phyloP scores from a whole-genome alignment of 2,888 invertebrate species.

The Mesorhabditis spiculigera region DNA sequence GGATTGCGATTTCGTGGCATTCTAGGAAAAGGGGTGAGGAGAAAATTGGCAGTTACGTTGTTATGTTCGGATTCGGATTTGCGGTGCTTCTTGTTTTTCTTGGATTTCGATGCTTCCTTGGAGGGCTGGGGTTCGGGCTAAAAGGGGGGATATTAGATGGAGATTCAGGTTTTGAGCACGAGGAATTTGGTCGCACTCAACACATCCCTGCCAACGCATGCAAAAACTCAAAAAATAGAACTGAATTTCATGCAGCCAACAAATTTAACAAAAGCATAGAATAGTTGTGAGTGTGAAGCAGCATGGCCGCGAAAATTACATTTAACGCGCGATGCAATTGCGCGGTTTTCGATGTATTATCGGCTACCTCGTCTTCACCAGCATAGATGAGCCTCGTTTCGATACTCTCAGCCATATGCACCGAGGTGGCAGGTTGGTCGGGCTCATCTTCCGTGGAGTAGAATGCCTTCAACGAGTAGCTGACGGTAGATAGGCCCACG shows the following conservation, averaged over 20 bases:
- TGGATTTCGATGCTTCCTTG: neutral
- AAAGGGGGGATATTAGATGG: neutral
- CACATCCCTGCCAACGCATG: neutral
- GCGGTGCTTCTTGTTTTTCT: neutral
- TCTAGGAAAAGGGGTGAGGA: too few relatives aligned
- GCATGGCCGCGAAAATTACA: too few relatives aligned
- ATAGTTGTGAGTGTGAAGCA: too few relatives aligned
- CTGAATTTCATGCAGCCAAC: neutral
- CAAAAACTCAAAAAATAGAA: neutral
- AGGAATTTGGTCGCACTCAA: neutral
- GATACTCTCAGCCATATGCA: conserved; percentile 2
- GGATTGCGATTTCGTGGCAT: too few relatives aligned
- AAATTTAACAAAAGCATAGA: neutral
- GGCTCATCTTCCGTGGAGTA: neutral
- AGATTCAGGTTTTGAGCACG: too few relatives aligned
- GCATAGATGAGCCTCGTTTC: neutral
- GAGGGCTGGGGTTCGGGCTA: neutral
- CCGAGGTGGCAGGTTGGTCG: neutral
- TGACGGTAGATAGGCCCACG: too few relatives aligned
- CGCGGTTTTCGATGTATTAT: neutral
- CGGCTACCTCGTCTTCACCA: neutral
- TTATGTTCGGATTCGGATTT: neutral
- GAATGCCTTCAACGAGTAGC: too few relatives aligned
- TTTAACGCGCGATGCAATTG: too few relatives aligned
- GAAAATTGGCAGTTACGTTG: neutral